Evolutionary conservation across 2,797 vertebrate genomes (phyloP), one percentile per base, ranked within the genome.

Genomic region (Leuciscus waleckii): DNA sequence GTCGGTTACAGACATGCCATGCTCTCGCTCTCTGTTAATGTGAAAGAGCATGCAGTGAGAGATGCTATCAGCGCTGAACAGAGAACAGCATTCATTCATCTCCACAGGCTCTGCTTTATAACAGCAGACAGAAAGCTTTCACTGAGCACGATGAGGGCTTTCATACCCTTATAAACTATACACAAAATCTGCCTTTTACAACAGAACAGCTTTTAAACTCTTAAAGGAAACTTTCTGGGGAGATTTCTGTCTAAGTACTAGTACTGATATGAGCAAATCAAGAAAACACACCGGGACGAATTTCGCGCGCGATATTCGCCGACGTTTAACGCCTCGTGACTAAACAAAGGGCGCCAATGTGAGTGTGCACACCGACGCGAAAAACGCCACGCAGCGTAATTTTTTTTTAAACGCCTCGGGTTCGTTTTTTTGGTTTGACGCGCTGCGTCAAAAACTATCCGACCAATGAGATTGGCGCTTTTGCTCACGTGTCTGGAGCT

Each of bases 21-120:
- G 13, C 68, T 68, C 58, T 61, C 43, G 14, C 69, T 87, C 58
- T 56, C 76, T 73, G n/a, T 46, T 51, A 37, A 67, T 76, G 56
- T 39, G 26, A 49, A 80, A 49, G 58, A 49, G 67, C 70, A 46
- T 56, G 75, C 81, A 83, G 81, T 51, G 74, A 51, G 8, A 76
- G 71, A 79, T 76, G 41, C 37, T 68, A 83, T 85, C 87, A 79
- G 79, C 80, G 19, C 70, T 76, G 51, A 88, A 86, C 86, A 74
- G 51, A 75, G 65, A 79, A 56, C 56, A 46, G 81, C 76, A 83
- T 87, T 87, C 86, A 87, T 87, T 83, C 58, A 41, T 68, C 79
- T 82, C 79, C 70, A 49, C 85, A 79, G 84, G 75, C 79, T 67
- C 14, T 69, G 81, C 67, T 69, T 32, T 70, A 54, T 67, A 82